A percentile compares a stretch with the other conserved stretches of the same genome.
Evolutionary conservation across 2,888 invertebrate species (phyloP).

Genomic region (Germaria angustata): DNA sequence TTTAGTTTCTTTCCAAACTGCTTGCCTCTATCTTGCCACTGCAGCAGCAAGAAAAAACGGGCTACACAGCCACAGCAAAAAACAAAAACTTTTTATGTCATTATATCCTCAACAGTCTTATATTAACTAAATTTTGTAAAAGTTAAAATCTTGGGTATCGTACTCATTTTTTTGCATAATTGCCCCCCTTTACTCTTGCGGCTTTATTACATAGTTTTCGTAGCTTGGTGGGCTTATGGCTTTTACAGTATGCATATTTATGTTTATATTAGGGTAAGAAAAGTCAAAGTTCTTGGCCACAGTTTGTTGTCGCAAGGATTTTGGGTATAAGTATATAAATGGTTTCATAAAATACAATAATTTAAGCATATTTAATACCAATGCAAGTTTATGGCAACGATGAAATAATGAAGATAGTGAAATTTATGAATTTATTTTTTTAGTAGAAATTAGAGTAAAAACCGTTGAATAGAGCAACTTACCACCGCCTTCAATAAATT

Average conservation of each 20-base stretch:
- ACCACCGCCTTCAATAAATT: too few relatives aligned
- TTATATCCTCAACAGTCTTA: constrained; percentile 46
- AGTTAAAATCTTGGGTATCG: constrained; percentile 27
- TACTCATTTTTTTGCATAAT: constrained; percentile 21
- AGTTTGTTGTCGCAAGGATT: constrained; percentile 15
- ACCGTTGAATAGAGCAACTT: too few relatives aligned
- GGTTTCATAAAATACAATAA: constrained; percentile 1
- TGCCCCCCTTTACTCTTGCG: background rate
- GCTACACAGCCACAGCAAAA: background rate
- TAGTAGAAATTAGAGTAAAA: too few relatives aligned
- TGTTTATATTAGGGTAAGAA: background rate
- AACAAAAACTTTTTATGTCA: constrained; percentile 9
- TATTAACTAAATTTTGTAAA: constrained; percentile 40
- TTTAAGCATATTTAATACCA: constrained; percentile 50
- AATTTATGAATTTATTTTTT: background rate
- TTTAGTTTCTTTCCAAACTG: background rate
- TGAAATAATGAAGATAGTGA: background rate
- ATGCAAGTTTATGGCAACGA: constrained; percentile 1
- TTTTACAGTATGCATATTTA: constrained; percentile 16
- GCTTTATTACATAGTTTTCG: constrained; percentile 10
- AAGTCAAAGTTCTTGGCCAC: constrained; percentile 6
- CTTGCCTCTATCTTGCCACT: background rate
- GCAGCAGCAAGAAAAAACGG: background rate
- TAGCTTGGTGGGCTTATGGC: constrained; percentile 42
- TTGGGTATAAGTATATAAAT: background rate